Evolutionary conservation across 2,113 vertebrate genomes (phyloP).

Genomic region (Lamprotornis superbus): DNA sequence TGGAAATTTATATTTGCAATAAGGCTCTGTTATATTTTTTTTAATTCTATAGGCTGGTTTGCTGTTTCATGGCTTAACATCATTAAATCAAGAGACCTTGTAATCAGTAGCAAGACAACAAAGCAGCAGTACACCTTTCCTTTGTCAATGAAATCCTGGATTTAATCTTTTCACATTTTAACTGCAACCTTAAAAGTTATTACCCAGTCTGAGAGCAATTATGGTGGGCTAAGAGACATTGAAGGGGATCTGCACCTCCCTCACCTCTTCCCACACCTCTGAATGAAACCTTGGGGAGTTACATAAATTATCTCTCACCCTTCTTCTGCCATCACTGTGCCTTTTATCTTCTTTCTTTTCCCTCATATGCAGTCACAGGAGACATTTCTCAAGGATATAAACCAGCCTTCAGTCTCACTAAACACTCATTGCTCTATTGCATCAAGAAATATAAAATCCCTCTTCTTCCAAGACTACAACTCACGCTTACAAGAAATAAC

Average conservation of each 20-base stretch:
- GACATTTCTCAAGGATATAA: background rate
- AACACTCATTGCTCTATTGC: fast-evolving
- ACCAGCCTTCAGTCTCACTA: background rate
- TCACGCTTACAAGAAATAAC: fast-evolving
- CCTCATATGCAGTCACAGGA: background rate
- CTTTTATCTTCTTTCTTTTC: background rate
- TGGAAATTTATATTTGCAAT: background rate
- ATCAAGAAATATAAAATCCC: background rate
- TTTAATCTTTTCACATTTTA: background rate
- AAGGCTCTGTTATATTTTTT: background rate
- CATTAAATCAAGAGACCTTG: background rate
- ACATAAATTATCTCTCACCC: background rate
- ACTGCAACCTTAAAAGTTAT: background rate
- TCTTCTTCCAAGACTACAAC: background rate
- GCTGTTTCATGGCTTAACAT: background rate
- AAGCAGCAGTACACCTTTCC: background rate
- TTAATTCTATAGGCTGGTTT: background rate
- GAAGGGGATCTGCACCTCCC: background rate
- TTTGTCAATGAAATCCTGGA: background rate
- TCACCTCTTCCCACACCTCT: background rate
- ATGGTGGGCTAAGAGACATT: background rate
- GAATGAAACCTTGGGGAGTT: background rate
- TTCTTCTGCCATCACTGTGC: background rate
- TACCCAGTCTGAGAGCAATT: background rate
- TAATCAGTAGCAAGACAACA: background rate